Conservation (phyloP, 2,797 vertebrate species). For the Notoglanidium macrostoma region DNA sequence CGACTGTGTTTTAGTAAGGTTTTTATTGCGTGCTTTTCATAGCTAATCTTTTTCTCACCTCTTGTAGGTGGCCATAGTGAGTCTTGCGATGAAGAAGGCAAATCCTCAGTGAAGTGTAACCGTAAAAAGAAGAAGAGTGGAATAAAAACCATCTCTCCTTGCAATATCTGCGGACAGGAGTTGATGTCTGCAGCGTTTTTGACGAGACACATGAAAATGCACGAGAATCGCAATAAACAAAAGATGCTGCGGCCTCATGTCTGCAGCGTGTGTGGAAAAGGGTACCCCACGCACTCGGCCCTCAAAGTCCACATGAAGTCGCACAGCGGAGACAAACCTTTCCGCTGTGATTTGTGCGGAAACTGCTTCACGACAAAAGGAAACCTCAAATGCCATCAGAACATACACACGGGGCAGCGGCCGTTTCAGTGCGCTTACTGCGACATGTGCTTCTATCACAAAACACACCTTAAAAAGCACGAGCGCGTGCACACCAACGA, state of each 20-base stretch:
- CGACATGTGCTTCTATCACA: slow-evolving; percentile 32
- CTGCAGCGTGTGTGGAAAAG: background rate
- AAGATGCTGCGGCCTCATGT: slow-evolving; percentile 1
- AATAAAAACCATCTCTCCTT: background rate
- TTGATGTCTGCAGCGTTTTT: slow-evolving; percentile 16
- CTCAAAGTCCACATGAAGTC: slow-evolving; percentile 37
- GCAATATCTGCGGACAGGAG: slow-evolving; percentile 30
- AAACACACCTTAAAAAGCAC: slow-evolving; percentile 34
- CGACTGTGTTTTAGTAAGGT: background rate
- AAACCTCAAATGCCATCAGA: slow-evolving; percentile 35
- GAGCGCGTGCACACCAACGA: slow-evolving; percentile 42
- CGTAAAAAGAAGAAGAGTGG: slow-evolving; percentile 1
- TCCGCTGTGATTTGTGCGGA: slow-evolving; percentile 29
- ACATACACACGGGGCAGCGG: slow-evolving; percentile 49
- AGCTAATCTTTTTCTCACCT: background rate
- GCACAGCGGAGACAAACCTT: slow-evolving; percentile 24
- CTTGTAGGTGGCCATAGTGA: background rate
- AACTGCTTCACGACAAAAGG: slow-evolving; percentile 36
- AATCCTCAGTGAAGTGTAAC: background rate
- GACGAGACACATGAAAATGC: slow-evolving; percentile 37
- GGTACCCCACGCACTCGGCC: slow-evolving; percentile 3
- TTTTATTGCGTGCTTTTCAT: too few relatives aligned
- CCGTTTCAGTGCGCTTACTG: slow-evolving; percentile 43
- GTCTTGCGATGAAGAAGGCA: slow-evolving; percentile 10
- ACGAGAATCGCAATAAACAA: background rate